Conservation (phyloP, 1,140 invertebrate species). For the Drosophila arawakana region DNA sequence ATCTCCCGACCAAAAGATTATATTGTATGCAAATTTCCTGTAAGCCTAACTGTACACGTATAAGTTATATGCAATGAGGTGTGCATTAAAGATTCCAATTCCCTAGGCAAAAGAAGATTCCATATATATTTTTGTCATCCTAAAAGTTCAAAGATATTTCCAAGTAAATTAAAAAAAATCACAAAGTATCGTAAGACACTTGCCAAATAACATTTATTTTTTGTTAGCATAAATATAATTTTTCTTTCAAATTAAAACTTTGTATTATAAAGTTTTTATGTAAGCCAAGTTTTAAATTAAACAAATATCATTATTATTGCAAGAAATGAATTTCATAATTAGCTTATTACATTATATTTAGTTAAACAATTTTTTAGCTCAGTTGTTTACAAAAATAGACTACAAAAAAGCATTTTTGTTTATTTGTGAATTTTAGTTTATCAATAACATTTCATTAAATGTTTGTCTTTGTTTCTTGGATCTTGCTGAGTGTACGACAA, state of each 20-base stretch:
- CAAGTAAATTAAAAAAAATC: background rate
- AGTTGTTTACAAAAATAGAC: conserved; percentile 43
- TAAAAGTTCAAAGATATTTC: background rate
- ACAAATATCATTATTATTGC: conserved; percentile 3
- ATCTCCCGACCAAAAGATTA: background rate
- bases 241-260: background rate
- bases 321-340: conserved; percentile 28
- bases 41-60: too few relatives aligned
- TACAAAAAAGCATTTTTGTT: conserved; percentile 21
- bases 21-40: too few relatives aligned
- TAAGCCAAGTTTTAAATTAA: conserved; percentile 6
- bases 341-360: conserved; percentile 25
- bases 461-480: conserved; percentile 3
- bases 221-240: conserved; percentile 34
- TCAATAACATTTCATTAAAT: conserved; percentile 15
- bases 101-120: too few relatives aligned
- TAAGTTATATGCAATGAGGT: too few relatives aligned
- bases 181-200: conserved; percentile 33
- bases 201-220: conserved; percentile 43
- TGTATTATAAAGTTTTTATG: conserved; percentile 15
- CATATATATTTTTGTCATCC: background rate
- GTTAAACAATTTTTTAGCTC: conserved; percentile 86
- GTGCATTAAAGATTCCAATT: too few relatives aligned
- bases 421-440: background rate
- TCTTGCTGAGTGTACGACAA: conserved; percentile 32